Evolutionary conservation across 2,888 invertebrate species (phyloP).

Genomic region (Perithous albicinctus): DNA sequence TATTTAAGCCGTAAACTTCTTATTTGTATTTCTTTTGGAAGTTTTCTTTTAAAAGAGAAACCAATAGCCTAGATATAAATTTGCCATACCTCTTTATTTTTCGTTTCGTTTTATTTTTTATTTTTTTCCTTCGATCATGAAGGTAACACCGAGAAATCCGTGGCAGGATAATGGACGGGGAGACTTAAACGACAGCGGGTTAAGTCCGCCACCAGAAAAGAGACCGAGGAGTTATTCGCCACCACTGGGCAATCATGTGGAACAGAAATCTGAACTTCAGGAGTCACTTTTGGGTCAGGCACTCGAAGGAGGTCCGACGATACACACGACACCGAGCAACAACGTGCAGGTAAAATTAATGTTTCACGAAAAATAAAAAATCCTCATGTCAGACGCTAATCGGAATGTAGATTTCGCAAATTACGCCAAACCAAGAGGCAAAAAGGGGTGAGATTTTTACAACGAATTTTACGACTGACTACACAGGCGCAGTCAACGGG

Average conservation of each 20-base stretch:
- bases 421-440: no score
- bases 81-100: conserved; percentile 2
- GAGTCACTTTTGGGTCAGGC: conserved; percentile 92
- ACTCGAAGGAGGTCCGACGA: conserved; percentile 90
- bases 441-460: neutral
- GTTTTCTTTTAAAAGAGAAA: neutral
- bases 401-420: neutral
- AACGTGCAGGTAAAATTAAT: conserved; percentile 83
- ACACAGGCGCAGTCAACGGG: conserved; percentile 90
- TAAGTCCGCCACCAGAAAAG: conserved; percentile 87
- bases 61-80: neutral
- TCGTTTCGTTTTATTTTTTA: conserved; percentile 27
- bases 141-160: conserved; percentile 87
- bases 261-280: conserved; percentile 87
- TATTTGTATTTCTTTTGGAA: neutral
- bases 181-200: conserved; percentile 85
- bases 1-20: no score
- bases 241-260: conserved; percentile 81
- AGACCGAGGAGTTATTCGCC: conserved; percentile 83
- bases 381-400: no score
- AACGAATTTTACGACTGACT: conserved; percentile 38
- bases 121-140: conserved; percentile 38
- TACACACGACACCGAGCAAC: conserved; percentile 85
- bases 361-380: no score
- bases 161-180: conserved; percentile 88